These are phyloP conservation scores for Enteromius fasciolatus DNA, from an alignment of 2,797 vertebrate genomes.

Conservation along the genomic window DNA sequence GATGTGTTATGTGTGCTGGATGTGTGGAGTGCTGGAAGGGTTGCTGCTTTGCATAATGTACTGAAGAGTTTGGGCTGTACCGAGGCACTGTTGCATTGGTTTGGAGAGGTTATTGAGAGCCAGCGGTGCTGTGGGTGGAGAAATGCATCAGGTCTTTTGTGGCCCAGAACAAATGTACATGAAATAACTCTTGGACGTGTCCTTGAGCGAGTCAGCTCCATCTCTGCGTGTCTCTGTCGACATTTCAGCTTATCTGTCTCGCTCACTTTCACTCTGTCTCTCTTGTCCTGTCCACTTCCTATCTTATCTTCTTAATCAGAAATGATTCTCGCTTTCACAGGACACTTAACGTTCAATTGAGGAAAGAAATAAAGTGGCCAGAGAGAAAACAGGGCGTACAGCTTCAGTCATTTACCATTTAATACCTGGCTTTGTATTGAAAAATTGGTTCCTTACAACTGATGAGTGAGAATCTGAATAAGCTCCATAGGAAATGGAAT, in stretches of 20 bases:
- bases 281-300: slow-evolving; percentile 8
- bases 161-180: slow-evolving; percentile 58
- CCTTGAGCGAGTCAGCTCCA: slow-evolving; percentile 52
- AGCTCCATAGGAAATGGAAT: not conserved
- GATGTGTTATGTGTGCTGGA: slow-evolving; percentile 11
- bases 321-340: slow-evolving; percentile 34
- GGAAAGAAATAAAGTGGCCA: not conserved
- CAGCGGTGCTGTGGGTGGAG: slow-evolving; percentile 46
- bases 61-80: slow-evolving; percentile 36
- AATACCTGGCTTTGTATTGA: not conserved
- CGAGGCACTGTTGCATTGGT: slow-evolving; percentile 27
- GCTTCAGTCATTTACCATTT: not conserved
- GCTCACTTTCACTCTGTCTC: slow-evolving; percentile 29
- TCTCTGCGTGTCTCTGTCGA: slow-evolving; percentile 24
- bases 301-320: slow-evolving; percentile 34
- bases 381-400: not conserved
- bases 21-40: slow-evolving; percentile 47
- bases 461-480: not conserved
- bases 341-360: not conserved
- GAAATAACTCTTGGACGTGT: slow-evolving; percentile 56
- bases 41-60: slow-evolving; percentile 43
- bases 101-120: slow-evolving; percentile 48
- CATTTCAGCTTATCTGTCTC: slow-evolving; percentile 29
- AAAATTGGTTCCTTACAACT: not conserved
- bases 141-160: slow-evolving; percentile 67